Evolutionary conservation across 1,140 invertebrate species (phyloP).

Genomic region (Microplitis mediator): DNA sequence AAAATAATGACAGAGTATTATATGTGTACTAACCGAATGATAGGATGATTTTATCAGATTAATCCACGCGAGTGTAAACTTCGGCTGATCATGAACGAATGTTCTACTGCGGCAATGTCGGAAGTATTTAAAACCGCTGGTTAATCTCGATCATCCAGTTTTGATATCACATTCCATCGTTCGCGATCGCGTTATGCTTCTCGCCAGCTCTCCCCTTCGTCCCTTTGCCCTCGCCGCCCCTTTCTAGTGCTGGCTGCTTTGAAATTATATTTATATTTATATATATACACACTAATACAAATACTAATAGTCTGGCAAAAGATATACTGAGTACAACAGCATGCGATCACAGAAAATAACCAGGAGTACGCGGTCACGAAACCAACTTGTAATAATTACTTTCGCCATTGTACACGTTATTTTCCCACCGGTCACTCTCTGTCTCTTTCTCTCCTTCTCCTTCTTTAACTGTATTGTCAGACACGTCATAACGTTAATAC

Average conservation of each 20-base stretch:
- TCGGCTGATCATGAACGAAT: not conserved
- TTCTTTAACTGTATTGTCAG: not conserved
- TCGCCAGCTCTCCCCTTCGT: not conserved
- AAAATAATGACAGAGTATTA: too few relatives aligned
- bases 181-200: not conserved
- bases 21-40: not conserved
- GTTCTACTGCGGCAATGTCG: not conserved
- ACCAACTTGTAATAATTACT: conserved; percentile 16
- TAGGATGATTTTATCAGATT: not conserved
- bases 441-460: not conserved
- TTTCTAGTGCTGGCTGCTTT: too few relatives aligned
- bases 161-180: conserved; percentile 13
- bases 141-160: not conserved
- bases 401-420: conserved; percentile 1
- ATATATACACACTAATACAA: too few relatives aligned
- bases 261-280: too few relatives aligned
- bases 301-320: not conserved
- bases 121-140: not conserved
- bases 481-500: not conserved
- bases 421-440: not conserved
- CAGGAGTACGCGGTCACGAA: conserved; percentile 4
- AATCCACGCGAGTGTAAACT: not conserved
- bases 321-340: not conserved
- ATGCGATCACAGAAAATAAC: conserved; percentile 1
- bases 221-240: too few relatives aligned